A percentile compares a stretch with the other conserved stretches of the same genome.
These are phyloP conservation scores for Mormyrops boulengeri DNA, from an alignment of 2,797 vertebrate species.

Conservation along the genomic window DNA sequence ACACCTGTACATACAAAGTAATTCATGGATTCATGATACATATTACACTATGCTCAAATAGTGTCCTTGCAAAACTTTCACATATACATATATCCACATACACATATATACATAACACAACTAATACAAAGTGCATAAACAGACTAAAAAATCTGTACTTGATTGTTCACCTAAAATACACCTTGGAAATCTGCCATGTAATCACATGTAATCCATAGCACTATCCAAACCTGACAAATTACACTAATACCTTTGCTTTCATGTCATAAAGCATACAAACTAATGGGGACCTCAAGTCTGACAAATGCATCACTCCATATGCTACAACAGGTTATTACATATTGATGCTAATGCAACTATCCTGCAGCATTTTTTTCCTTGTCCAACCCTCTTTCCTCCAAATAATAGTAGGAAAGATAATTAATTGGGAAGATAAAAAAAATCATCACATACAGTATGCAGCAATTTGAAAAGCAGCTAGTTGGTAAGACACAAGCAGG, in stretches of 20 bases:
- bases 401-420: background rate
- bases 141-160: conserved; percentile 3
- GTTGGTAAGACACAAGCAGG: background rate
- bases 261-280: conserved; percentile 2
- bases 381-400: background rate
- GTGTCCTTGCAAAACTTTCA: background rate
- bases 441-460: background rate
- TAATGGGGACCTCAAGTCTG: background rate
- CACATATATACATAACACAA: background rate
- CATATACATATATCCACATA: conserved; percentile 7
- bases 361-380: background rate
- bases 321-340: background rate
- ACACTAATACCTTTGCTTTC: background rate
- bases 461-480: conserved; percentile 2
- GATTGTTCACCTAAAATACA: background rate
- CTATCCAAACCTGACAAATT: background rate
- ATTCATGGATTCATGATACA: conserved; percentile 4
- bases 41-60: background rate
- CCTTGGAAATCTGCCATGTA: background rate
- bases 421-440: background rate
- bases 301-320: background rate
- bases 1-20: background rate
- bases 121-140: conserved; percentile 12
- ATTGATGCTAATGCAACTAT: background rate
- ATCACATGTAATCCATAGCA: conserved; percentile 2